Percentiles rank a stretch among this genome's conserved stretches.
phyloP scores from a whole-genome alignment of 2,113 vertebrate genomes.

The Sisor rabdophorus region DNA sequence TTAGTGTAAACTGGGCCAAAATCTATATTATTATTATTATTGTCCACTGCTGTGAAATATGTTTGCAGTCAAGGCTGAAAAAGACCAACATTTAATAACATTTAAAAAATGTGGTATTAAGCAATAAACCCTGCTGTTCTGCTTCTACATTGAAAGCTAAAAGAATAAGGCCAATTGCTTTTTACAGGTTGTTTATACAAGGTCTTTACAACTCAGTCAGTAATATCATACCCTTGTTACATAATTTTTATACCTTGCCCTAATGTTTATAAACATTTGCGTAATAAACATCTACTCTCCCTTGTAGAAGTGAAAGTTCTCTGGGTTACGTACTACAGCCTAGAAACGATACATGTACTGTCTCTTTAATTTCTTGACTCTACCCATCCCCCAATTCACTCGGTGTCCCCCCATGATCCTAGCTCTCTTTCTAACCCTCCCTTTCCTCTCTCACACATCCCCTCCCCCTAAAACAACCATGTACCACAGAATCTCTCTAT shows the following conservation, averaged over 20 bases:
- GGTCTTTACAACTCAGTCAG: background rate
- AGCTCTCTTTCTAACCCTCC: background rate
- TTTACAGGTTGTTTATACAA: background rate
- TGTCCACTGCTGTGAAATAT: background rate
- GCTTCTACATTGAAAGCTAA: background rate
- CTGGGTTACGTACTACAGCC: slow-evolving; percentile 1
- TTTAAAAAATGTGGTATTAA: background rate
- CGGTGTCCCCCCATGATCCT: slow-evolving; percentile 34
- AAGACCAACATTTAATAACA: background rate
- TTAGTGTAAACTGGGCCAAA: background rate
- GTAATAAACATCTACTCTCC: no score
- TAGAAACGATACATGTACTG: slow-evolving; percentile 30
- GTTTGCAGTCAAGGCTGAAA: background rate
- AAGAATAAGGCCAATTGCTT: slow-evolving; percentile 4
- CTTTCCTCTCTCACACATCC: background rate
- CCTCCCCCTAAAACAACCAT: slow-evolving; percentile 38
- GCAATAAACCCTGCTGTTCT: background rate
- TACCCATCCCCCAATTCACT: slow-evolving; percentile 49
- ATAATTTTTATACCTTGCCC: background rate
- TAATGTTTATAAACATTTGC: background rate
- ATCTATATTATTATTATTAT: background rate
- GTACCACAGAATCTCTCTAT: slow-evolving; percentile 36
- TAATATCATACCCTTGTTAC: background rate
- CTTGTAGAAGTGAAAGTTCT: background rate
- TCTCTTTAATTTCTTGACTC: slow-evolving; percentile 52